Conservation (phyloP, 2,113 vertebrate genomes). For the Nyctibius bracteatus region DNA sequence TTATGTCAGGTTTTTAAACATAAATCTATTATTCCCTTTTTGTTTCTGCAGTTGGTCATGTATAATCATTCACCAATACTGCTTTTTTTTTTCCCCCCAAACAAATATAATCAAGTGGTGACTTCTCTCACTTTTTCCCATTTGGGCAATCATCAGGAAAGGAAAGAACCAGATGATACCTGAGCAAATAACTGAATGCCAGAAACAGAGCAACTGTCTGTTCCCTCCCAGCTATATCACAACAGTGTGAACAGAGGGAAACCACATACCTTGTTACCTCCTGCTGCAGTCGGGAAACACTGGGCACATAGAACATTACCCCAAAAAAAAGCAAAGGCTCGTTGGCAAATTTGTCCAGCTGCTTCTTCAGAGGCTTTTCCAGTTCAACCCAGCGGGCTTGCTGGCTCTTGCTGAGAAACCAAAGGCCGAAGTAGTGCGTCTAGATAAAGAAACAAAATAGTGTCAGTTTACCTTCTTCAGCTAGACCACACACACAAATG, state of each 20-base stretch:
- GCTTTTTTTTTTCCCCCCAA: not conserved
- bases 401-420: conserved; percentile 92
- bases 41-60: not conserved
- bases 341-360: conserved; percentile 96
- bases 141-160: not conserved
- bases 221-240: not conserved
- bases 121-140: not conserved
- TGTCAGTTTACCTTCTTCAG: not conserved
- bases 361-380: conserved; percentile 97
- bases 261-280: conserved; percentile 88
- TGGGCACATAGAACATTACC: conserved; percentile 98
- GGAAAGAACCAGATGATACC: not conserved
- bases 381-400: conserved; percentile 95
- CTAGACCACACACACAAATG: not conserved
- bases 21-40: not conserved
- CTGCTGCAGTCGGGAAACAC: conserved; percentile 88
- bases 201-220: not conserved
- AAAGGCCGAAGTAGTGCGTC: conserved; percentile 94
- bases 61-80: not conserved
- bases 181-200: not conserved
- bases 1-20: not conserved
- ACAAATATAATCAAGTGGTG: not conserved
- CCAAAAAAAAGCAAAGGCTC: conserved; percentile 95
- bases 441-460: conserved; percentile 58
- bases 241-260: not conserved